These are phyloP conservation scores for Cheilosia vernalis DNA, from an alignment of 2,888 invertebrate species.

Conservation along the genomic window DNA sequence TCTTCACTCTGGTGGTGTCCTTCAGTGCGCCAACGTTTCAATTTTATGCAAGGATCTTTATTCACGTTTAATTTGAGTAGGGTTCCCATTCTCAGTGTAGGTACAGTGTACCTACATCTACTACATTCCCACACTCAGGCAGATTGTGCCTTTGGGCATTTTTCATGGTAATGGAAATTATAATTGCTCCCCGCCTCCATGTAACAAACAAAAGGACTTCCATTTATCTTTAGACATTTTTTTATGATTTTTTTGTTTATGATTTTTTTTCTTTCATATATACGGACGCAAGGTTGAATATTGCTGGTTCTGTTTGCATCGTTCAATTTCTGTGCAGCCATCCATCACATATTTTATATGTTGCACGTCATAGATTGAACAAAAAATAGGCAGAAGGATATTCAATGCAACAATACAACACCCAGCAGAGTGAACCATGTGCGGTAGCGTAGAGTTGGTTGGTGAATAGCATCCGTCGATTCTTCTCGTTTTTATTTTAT, in stretches of 20 bases:
- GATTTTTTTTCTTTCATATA: too few species aligned
- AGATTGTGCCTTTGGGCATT: conserved; percentile 61
- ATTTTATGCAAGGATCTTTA: conserved; percentile 33
- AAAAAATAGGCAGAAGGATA: conserved; percentile 50
- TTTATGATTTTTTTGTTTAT: conserved; percentile 29
- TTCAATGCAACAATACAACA: conserved; percentile 55
- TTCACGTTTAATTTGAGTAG: conserved; percentile 50
- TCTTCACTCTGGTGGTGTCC: conserved; percentile 35
- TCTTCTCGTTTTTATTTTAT: conserved; percentile 18
- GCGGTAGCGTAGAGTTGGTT: conserved; percentile 16
- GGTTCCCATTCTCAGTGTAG: conserved; percentile 1
- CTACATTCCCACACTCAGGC: conserved; percentile 34
- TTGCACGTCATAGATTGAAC: conserved; percentile 57
- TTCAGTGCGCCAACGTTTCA: conserved; percentile 23
- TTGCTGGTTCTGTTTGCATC: conserved; percentile 47
- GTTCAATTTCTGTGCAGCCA: conserved; percentile 64
- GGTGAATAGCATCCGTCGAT: conserved; percentile 39
- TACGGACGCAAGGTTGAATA: conserved; percentile 44
- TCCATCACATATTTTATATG: conserved; percentile 51
- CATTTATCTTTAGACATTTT: conserved; percentile 65
- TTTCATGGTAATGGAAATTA: conserved; percentile 71
- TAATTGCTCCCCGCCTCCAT: conserved; percentile 67
- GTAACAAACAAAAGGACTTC: conserved; percentile 64
- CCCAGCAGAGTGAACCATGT: conserved; percentile 5
- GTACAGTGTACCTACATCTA: neutral